Percentiles rank a stretch among this genome's conserved stretches.
Evolutionary conservation across 2,113 vertebrate genomes (phyloP).

Genomic region (Sphyrna mokarran): DNA sequence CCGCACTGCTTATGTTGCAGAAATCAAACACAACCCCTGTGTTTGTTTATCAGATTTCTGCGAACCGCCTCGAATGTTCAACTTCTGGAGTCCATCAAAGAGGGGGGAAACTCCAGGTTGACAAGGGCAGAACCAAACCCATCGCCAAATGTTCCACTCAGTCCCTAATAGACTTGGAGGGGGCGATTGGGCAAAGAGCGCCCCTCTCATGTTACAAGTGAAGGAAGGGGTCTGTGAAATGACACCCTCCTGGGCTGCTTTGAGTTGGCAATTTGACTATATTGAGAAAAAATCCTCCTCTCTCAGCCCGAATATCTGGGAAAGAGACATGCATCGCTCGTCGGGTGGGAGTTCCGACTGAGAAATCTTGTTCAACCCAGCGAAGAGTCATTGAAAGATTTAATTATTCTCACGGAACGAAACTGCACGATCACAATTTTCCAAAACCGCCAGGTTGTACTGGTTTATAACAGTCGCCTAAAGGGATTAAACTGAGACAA

Average conservation of each 20-base stretch:
- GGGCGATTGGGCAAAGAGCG: background rate
- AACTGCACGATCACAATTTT: too few relatives aligned
- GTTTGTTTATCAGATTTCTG: background rate
- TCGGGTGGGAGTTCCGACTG: background rate
- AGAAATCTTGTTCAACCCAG: background rate
- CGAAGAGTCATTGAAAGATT: background rate
- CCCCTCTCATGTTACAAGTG: background rate
- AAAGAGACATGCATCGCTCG: background rate
- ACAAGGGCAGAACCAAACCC: background rate
- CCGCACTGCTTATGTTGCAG: background rate
- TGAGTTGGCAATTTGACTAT: background rate
- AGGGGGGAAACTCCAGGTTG: background rate
- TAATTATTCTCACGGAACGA: background rate
- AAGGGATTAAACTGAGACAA: conserved; percentile 7
- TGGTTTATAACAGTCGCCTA: background rate
- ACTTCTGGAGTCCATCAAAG: background rate
- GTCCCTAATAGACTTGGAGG: background rate
- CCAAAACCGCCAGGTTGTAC: background rate
- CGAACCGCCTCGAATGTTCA: background rate
- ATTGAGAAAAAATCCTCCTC: background rate
- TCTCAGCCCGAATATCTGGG: background rate
- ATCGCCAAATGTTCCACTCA: background rate
- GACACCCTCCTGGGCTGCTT: background rate
- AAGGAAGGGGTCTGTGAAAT: background rate
- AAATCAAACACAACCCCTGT: background rate